Evolutionary conservation across 2,797 vertebrate genomes (phyloP), one percentile per base, ranked within the genome.

Genomic region (Anolis apletophallus): DNA sequence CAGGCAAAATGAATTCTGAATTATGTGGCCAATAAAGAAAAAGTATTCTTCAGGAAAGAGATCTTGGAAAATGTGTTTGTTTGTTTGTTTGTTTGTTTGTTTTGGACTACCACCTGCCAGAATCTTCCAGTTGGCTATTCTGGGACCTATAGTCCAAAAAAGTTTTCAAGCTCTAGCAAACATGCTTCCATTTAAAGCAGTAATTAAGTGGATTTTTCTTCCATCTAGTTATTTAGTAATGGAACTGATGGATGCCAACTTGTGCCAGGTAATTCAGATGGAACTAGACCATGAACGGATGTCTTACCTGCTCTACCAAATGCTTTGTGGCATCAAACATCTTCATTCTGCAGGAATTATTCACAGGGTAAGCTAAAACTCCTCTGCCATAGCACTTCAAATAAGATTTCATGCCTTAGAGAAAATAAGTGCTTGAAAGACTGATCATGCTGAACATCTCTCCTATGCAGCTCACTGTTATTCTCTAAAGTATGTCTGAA

Each of bases 241-340:
- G 99, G 99, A 99, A 95, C 93, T 99, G 95, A 99, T 99, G 99
- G 99, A 99, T 93, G 99, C 99, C 94, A 99, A 99, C 95, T 96
- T 99, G 93, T 99, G 99, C 95, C 99, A 99, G 96, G 99, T 99
- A 94, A 99, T 99, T 96, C 99, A 99, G 95, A 99, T 99, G 99
- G 99, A 99, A 94, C 95, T 99, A 76, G 99, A 99, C 95, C 99
- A 99, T 2, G 99, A 99, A 92, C 96, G 99, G 96, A 99, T 99
- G 98, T 99, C 99, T 93, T 99, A 99, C 91, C 97, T 99, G 89
- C 98, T 99, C 69, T 99, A 99, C 96, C 99, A 99, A 97, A 99
- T 99, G 99, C 92, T 99, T 87, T 99, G 99, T 93, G 99, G 99
- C 80, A 99, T 99, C 96, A 99, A 99, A 93, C 99, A 99, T 92